Conservation (phyloP, 2,888 invertebrate species). For the Halocaridina rubra region DNA sequence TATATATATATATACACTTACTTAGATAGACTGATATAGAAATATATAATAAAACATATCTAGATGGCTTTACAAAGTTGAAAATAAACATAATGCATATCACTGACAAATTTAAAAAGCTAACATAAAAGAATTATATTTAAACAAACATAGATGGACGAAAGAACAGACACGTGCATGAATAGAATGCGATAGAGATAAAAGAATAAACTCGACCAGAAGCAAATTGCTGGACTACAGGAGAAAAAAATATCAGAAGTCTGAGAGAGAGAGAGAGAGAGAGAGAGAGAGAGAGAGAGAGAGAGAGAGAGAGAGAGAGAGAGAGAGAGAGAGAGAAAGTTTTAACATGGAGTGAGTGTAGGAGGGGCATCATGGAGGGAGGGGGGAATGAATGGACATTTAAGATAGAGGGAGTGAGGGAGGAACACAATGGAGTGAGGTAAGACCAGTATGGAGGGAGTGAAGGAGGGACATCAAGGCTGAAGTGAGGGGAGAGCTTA, state of each 20-base stretch:
- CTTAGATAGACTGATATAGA: too few relatives aligned
- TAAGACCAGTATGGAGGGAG: not conserved
- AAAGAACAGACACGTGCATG: too few relatives aligned
- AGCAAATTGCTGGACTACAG: not conserved
- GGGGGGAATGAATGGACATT: not conserved
- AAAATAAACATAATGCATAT: too few relatives aligned
- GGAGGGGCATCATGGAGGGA: not conserved
- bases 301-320: not conserved
- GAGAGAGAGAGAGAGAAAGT: not conserved
- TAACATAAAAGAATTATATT: too few relatives aligned
- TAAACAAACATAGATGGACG: too few relatives aligned
- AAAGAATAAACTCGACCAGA: too few relatives aligned
- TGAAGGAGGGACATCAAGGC: not conserved
- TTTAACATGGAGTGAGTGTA: not conserved
- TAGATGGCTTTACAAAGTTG: too few relatives aligned
- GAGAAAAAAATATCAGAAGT: not conserved
- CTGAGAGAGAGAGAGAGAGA: conserved; percentile 14
- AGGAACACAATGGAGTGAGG: not conserved
- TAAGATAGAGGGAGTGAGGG: not conserved
- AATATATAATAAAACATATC: too few relatives aligned
- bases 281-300: conserved; percentile 30
- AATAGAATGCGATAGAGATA: too few relatives aligned
- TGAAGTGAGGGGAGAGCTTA: not conserved
- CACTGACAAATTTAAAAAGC: too few relatives aligned
- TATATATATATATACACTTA: not conserved